These are phyloP conservation scores for Micropoecilia bifurca DNA, from an alignment of 2,797 vertebrate species.

Conservation along the genomic window DNA sequence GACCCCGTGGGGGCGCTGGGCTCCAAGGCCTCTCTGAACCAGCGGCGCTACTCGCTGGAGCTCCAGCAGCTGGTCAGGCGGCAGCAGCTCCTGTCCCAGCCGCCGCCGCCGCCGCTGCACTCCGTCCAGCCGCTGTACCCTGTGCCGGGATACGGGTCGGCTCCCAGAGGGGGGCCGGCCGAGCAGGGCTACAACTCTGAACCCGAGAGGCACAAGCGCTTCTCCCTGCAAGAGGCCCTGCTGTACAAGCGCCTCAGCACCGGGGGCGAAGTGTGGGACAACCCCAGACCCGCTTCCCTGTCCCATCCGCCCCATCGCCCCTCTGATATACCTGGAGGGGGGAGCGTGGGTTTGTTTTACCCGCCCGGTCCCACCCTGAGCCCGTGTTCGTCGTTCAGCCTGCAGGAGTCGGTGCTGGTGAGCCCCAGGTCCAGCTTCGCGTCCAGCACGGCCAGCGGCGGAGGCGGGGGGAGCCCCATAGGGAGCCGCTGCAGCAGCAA, in stretches of 20 bases:
- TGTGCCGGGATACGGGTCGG: slow-evolving; percentile 59
- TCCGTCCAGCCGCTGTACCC: slow-evolving; percentile 72
- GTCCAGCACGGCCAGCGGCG: slow-evolving; percentile 88
- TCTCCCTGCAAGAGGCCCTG: slow-evolving; percentile 86
- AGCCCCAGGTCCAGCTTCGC: slow-evolving; percentile 90
- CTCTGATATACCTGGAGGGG: slow-evolving; percentile 64
- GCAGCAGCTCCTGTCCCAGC: slow-evolving; percentile 83
- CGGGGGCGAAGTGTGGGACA: slow-evolving; percentile 82
- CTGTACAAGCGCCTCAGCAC: slow-evolving; percentile 85
- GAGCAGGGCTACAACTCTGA: slow-evolving; percentile 78
- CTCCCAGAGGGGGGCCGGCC: slow-evolving; percentile 57
- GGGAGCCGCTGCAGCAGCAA: slow-evolving; percentile 89
- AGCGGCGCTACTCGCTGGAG: slow-evolving; percentile 83
- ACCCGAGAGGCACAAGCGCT: slow-evolving; percentile 83
- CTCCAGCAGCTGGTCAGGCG: slow-evolving; percentile 82
- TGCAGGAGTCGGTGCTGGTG: slow-evolving; percentile 84
- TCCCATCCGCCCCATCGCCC: slow-evolving; percentile 78
- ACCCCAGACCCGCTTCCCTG: slow-evolving; percentile 75
- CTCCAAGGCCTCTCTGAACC: slow-evolving; percentile 73
- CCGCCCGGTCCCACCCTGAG: slow-evolving; percentile 78
- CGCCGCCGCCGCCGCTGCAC: slow-evolving; percentile 74
- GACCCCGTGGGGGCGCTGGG: slow-evolving; percentile 68
- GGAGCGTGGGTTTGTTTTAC: slow-evolving; percentile 73
- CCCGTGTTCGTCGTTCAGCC: slow-evolving; percentile 86
- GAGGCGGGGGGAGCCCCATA: slow-evolving; percentile 83